These are phyloP conservation scores for Girardinus metallicus DNA, from an alignment of 2,797 vertebrate genomes.

Conservation along the genomic window DNA sequence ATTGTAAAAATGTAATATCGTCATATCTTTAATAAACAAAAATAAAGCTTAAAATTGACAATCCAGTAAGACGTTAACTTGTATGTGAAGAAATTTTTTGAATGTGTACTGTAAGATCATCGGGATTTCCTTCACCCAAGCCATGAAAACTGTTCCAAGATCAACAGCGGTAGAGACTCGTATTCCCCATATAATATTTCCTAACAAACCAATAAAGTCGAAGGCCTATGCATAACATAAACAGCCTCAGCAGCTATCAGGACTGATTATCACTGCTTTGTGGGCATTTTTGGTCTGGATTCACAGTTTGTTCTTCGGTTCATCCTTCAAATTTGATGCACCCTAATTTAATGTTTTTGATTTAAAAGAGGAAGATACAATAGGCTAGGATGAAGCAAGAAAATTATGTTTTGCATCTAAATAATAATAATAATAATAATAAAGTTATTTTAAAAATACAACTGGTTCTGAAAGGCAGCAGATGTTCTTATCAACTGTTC, in stretches of 20 bases:
- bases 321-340: not conserved
- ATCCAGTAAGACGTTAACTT: not conserved
- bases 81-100: not conserved
- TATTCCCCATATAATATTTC: not conserved
- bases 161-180: not conserved
- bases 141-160: not conserved
- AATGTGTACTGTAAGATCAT: not conserved
- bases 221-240: not conserved
- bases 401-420: not conserved
- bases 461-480: not conserved
- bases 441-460: not conserved
- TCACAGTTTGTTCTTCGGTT: not conserved
- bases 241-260: not conserved
- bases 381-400: not conserved
- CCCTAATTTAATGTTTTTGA: not conserved
- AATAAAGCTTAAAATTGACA: not conserved
- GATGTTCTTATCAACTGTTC: not conserved
- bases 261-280: not conserved
- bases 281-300: not conserved
- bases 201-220: not conserved
- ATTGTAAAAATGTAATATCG: not conserved
- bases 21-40: not conserved
- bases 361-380: not conserved
- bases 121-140: not conserved
- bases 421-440: not conserved